A percentile compares a stretch with the other conserved stretches of the same genome.
Conservation (phyloP, 1,140 invertebrate species). For the Bilobella aurantiaca region DNA sequence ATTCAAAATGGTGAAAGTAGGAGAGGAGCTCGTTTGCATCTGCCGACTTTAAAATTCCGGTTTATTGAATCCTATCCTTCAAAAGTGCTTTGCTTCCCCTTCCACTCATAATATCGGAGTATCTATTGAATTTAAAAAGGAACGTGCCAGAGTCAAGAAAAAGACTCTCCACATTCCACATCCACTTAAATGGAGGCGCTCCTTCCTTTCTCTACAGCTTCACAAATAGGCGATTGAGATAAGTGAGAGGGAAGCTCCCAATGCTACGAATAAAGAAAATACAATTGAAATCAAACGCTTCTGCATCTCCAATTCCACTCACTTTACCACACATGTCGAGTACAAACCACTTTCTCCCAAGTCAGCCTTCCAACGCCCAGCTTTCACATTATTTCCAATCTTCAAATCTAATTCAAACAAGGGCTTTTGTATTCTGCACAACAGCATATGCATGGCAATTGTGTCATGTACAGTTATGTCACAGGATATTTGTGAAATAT, state of each 20-base stretch:
- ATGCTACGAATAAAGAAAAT: not conserved
- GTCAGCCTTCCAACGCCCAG: too few species aligned
- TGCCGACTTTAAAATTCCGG: not conserved
- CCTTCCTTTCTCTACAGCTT: not conserved
- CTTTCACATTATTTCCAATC: too few species aligned
- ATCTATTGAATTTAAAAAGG: conserved; percentile 4
- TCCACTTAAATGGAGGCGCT: not conserved
- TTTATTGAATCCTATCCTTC: conserved; percentile 8
- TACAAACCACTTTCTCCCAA: too few species aligned
- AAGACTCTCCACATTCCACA: conserved; percentile 4
- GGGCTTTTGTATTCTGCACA: too few species aligned
- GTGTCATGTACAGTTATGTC: too few species aligned
- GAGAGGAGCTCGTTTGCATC: conserved; percentile 3
- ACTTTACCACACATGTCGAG: too few species aligned
- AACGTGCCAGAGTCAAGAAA: not conserved
- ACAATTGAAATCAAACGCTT: not conserved
- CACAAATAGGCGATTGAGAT: conserved; percentile 1
- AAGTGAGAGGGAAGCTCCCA: not conserved
- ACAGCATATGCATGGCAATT: too few species aligned
- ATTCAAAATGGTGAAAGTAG: not conserved
- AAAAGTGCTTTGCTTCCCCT: not conserved
- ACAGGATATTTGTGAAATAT: too few species aligned
- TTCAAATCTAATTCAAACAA: too few species aligned
- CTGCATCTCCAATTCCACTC: not conserved
- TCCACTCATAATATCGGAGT: not conserved